Base-by-base conservation (phyloP, 2,113 vertebrate genomes). In the Podilymbus podiceps region DNA sequence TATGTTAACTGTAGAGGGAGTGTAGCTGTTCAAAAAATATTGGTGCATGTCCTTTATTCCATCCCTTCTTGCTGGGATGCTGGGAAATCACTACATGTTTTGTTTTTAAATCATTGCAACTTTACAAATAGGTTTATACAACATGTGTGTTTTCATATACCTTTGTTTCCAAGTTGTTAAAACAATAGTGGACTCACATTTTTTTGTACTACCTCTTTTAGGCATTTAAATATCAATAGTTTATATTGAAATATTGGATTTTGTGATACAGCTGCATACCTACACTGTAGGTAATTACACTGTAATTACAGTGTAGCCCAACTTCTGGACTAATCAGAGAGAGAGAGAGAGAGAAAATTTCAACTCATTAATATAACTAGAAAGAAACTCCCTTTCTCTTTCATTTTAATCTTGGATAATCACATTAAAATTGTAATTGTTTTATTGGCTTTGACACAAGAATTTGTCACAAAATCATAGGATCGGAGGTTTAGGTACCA, bases 151-250 rank as follows among this genome's bases (percentile, higher is more conserved):
- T 85, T 75, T 13, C 30, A 42, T 12, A 8, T 21, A 72, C 33
- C 2, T 90, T 80, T 78, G 5, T 33, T 24, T 72, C 23, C 19
- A 56, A 25, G 27, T 47, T 85, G 87, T 83, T 75, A 69, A 79
- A 85, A 2, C 30, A 33, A 17, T 10, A 53, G 7, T 46, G 3
- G 17, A 68, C 23, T 88, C 2, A 0, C 1, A 8, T 40, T 33
- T 62, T 83, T 83, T 82, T 52, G 5, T 38, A 53, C 40, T 68
- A 52, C 6, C 3, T 53, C 25, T 40, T 67, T 63, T 49, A 92
- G 40, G 18, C 13, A 53, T 42, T 53, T 46, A n/a, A 64, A 18
- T 40, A 60, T 62, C 47, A 59, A 23, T 58, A 4, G 23, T 74
- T 81, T 74, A 3, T 53, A 63, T 15, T 55, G 38, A 87, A 31